Percentiles rank a stretch among this genome's conserved stretches.
These are phyloP conservation scores for Phymorhynchus buccinoides DNA, from an alignment of 1,140 invertebrate genomes.

Conservation along the genomic window DNA sequence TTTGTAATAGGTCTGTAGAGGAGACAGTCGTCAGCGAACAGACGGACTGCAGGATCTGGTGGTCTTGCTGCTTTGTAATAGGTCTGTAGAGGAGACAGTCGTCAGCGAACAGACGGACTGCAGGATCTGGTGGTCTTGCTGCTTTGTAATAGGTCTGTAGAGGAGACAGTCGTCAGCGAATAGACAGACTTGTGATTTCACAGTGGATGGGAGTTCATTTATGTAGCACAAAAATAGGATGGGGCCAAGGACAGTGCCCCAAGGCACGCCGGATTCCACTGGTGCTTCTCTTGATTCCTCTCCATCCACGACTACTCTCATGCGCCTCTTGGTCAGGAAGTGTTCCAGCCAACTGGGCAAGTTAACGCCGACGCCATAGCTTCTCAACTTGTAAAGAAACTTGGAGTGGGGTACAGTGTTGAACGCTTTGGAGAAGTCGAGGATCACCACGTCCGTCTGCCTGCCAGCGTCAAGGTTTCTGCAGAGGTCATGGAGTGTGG, in stretches of 20 bases:
- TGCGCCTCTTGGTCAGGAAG: constrained; percentile 30
- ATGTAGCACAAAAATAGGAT: constrained; percentile 45
- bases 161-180: constrained; percentile 52
- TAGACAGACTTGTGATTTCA: constrained; percentile 44
- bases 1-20: constrained; percentile 42
- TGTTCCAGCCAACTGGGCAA: background rate
- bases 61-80: constrained; percentile 29
- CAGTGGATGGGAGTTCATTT: constrained; percentile 46
- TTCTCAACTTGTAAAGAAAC: constrained; percentile 26
- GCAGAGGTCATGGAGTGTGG: constrained; percentile 40
- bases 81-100: constrained; percentile 47
- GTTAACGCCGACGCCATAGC: constrained; percentile 2
- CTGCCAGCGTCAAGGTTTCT: background rate
- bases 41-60: too few species aligned
- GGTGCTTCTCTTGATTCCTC: background rate
- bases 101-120: constrained; percentile 47
- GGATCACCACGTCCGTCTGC: constrained; percentile 38
- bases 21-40: constrained; percentile 52
- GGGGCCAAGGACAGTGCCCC: constrained; percentile 30
- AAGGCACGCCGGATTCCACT: constrained; percentile 29
- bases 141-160: constrained; percentile 35
- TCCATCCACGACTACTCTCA: constrained; percentile 40
- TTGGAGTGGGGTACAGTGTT: constrained; percentile 39
- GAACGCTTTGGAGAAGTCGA: constrained; percentile 46
- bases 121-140: too few species aligned